Base-by-base conservation (phyloP, 2,113 vertebrate species). In the Procavia capensis region DNA sequence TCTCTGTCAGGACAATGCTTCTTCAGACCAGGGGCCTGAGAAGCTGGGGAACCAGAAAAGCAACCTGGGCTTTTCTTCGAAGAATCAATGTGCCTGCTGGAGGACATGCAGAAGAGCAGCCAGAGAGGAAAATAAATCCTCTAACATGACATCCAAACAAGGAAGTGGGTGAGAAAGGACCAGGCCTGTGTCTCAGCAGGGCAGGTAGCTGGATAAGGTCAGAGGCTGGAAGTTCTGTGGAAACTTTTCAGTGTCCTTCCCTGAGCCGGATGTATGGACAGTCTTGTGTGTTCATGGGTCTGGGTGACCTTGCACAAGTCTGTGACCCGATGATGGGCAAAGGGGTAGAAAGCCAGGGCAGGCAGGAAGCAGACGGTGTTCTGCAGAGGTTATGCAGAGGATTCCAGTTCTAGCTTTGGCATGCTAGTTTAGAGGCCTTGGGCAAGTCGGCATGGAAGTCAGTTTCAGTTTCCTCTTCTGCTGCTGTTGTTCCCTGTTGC, bases 1-100 rank as follows among this genome's bases (percentile, higher is more conserved):
- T 89, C 31, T 63, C 83, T 90, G 68, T 91, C 36, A 85, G 93
- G 75, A 95, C 45, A 91, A 59, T 36, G 34, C 61, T 9, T 39
- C 57, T 80, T 92, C 57, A 90, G 91, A 72, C 22, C 31, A 81
- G 27, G 34, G 82, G 57, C 8, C n/a, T 39, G 41, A 87, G 70
- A 95, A 90, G 54, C 29, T 54, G 50, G 93, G 59, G 29, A 86
- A 86, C 59, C 70, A 95, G 78, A 76, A 66, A 95, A 92, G 66
- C 59, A 63, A 50, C 47, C 19, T 88, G 50, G 45, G 39, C 34
- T 84, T 86, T 41, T 41, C 85, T 86, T 93, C 57, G 68, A 36
- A 68, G 45, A 89, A 57, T 82, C 66, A 47, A 70, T 61, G 31
- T 47, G 3, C 31, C 57, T 2, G 29, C 43, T n/a, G 31, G 47